Evolutionary conservation across 1,140 invertebrate genomes (phyloP), one percentile per base, ranked within the genome.

Genomic region (Drosophila varians): DNA sequence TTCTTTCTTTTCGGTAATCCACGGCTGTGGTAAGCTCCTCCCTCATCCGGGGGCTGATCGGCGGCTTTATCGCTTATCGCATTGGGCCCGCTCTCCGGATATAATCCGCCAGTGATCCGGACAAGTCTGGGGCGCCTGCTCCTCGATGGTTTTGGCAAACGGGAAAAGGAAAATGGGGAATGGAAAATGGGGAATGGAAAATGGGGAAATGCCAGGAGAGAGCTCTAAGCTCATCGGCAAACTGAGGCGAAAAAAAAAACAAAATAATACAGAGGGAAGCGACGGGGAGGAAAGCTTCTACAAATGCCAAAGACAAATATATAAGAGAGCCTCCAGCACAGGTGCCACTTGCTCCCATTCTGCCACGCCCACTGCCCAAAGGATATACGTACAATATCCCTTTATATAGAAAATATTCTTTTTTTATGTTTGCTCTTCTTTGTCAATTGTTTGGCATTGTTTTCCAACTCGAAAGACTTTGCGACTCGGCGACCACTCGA

Each of bases 301-400:
- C 70, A 77, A 84, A 84, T 84, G 65, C 74, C 56, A 75, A 75
- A 79, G 75, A 53, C 66, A 84, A 84, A 84, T 84, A 83, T 45
- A 45, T 53, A 40, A 4, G 14, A 58, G 47, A 65, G n/a, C 28
- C 9, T 31, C 9, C 28, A 31, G 31, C 57, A 77, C 79, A 83
- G 78, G 78, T 83, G 79, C 46, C 74, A 82, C 79, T 82, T 77
- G 74, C 69, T 84, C 51, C 77, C 69, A 62, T 72, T 54, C 23
- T 36, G 47, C 34, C 61, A 46, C 60, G 31, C 16, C 40, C 43
- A 53, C 53, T 48, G 34, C 47, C 9, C 23, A 34, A 12, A 2
- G 18, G 36, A 51, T 53, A 42, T 19, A 48, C 18, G 12, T 34
- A 60, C 36, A 3, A 40, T 7, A 0, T 8, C 0, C 45, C 42